Conservation (phyloP, 2,888 invertebrate genomes). For the Megastigmus dorsalis region DNA sequence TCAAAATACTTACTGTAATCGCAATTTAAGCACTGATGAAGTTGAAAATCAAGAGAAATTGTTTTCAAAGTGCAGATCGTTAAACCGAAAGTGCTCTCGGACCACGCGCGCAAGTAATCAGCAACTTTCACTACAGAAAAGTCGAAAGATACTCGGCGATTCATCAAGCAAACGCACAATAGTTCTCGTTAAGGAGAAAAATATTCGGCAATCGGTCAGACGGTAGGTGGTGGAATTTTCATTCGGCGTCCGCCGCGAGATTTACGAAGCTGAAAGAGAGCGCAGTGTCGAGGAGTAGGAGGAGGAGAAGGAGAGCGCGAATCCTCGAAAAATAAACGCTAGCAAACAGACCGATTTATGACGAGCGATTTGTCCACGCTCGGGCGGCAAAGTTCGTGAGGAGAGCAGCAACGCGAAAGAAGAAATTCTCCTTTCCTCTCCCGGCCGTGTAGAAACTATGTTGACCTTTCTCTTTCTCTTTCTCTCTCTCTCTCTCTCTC, state of each 20-base stretch:
- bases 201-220: not conserved
- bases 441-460: too few species aligned
- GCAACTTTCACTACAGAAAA: too few species aligned
- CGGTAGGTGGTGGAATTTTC: constrained; percentile 1
- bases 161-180: too few species aligned
- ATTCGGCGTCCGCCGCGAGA: constrained; percentile 30
- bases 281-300: too few species aligned
- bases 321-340: constrained; percentile 57
- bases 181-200: not conserved
- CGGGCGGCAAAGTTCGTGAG: too few species aligned
- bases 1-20: too few species aligned
- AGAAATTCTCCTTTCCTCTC: constrained; percentile 46
- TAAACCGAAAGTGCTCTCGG: too few species aligned
- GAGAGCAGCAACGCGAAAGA: constrained; percentile 58
- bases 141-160: too few species aligned
- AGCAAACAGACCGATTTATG: constrained; percentile 68
- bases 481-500: not conserved
- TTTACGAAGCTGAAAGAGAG: constrained; percentile 43
- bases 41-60: too few species aligned
- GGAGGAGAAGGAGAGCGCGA: constrained; percentile 13
- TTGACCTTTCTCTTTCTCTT: constrained; percentile 24
- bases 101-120: too few species aligned
- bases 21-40: too few species aligned
- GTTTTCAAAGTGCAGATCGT: too few species aligned
- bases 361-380: constrained; percentile 67